Conservation (phyloP, 2,888 invertebrate genomes). For the Rhagonycha fulva region DNA sequence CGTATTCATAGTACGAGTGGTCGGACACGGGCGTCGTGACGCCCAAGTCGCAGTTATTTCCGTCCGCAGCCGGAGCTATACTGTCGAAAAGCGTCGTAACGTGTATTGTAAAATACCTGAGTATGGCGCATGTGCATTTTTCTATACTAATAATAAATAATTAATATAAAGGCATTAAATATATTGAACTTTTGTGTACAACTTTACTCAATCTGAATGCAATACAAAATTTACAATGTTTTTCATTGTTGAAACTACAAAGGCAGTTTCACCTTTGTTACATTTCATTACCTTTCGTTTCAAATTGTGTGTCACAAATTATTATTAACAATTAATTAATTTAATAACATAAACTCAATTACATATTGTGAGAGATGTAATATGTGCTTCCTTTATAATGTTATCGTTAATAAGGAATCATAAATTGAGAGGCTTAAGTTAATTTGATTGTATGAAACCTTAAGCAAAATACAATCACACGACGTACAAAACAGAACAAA, state of each 20-base stretch:
- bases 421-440: background rate
- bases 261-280: background rate
- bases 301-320: background rate
- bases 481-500: background rate
- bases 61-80: conserved; percentile 51
- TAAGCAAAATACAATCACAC: background rate
- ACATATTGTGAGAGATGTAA: background rate
- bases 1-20: conserved; percentile 34
- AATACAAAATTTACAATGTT: background rate
- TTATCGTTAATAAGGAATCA: background rate
- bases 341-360: background rate
- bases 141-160: conserved; percentile 27
- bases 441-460: background rate
- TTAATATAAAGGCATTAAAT: background rate
- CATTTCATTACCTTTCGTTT: background rate
- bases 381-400: background rate
- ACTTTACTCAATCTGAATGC: background rate
- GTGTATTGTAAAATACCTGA: conserved; percentile 29
- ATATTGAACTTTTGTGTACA: background rate
- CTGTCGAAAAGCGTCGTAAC: conserved; percentile 46
- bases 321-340: background rate
- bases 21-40: conserved; percentile 46
- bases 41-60: conserved; percentile 50
- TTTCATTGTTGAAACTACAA: background rate
- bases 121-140: conserved; percentile 33